Evolutionary conservation across 2,888 invertebrate genomes (phyloP).

Genomic region (Limnephilus auricula): DNA sequence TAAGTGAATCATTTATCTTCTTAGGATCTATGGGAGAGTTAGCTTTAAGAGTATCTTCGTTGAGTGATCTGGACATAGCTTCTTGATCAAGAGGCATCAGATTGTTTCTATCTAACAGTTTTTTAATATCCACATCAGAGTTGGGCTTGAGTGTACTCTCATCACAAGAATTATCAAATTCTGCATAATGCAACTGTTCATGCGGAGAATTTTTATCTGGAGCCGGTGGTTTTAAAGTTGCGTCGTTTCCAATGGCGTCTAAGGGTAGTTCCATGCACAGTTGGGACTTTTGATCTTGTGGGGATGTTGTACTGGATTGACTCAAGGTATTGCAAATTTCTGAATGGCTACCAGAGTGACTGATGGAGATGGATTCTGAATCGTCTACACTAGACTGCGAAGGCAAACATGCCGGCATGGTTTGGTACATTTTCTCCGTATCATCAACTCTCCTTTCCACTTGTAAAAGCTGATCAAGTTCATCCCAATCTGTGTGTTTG

Average conservation of each 20-base stretch:
- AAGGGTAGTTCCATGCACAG: slow-evolving; percentile 50
- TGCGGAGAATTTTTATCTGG: slow-evolving; percentile 57
- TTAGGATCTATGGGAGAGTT: slow-evolving; percentile 75
- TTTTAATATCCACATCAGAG: slow-evolving; percentile 63
- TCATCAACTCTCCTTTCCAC: slow-evolving; percentile 82
- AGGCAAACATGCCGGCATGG: slow-evolving; percentile 82
- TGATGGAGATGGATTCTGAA: slow-evolving; percentile 62
- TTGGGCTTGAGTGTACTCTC: slow-evolving; percentile 63
- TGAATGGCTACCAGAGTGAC: slow-evolving; percentile 62
- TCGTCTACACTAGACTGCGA: slow-evolving; percentile 74
- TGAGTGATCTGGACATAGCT: slow-evolving; percentile 69
- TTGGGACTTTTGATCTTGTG: slow-evolving; percentile 57
- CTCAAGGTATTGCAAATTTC: slow-evolving; percentile 58
- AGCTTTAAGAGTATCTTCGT: slow-evolving; percentile 72
- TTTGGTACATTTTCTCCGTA: slow-evolving; percentile 82
- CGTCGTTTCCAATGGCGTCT: slow-evolving; percentile 39
- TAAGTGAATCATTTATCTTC: slow-evolving; percentile 73
- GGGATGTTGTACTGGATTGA: slow-evolving; percentile 58
- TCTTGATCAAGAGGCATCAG: slow-evolving; percentile 68
- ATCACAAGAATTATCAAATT: slow-evolving; percentile 58
- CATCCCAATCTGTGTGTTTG: slow-evolving; percentile 83
- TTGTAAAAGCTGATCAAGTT: slow-evolving; percentile 83
- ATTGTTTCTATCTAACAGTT: slow-evolving; percentile 65
- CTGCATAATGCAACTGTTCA: slow-evolving; percentile 56
- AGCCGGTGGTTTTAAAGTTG: slow-evolving; percentile 60